Evolutionary conservation across 2,888 invertebrate genomes (phyloP), one percentile per base, ranked within the genome.

Genomic region (Philopedon plagiatum): DNA sequence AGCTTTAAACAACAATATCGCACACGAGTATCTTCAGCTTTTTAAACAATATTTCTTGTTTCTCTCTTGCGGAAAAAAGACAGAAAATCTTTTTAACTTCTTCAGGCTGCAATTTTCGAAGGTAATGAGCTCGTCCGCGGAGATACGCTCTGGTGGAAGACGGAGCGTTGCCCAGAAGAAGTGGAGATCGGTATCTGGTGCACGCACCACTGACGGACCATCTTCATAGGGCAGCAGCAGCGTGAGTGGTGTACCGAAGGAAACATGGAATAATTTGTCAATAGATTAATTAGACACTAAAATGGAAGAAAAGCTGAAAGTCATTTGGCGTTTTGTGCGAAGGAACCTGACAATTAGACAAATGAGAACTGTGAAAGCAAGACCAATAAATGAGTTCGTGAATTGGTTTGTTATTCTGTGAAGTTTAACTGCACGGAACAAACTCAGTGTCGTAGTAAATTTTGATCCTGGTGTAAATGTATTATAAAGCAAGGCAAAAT

Each of bases 121-220:
- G 72, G 72, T 72, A 72, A 72, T 72, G 72, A 72, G 72, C 72
- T 67, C 66, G 41, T 46, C 37, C 37, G 54, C 66, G 72, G 72
- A 72, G 32, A 67, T 67, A 72, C 72, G 72, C 51, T 72, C 56
- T 49, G 72, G 37, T 67, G 72, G 58, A 67, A 29, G 63, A 62
- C 49, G 63, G 67, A 67, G 58, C 72, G 67, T 67, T 72, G 72
- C 67, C 72, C 72, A 72, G 65, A 58, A 54, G 58, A 70, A 56
- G 34, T 56, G 60, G 51, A 66, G 66, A 71, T 71, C 66, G 71
- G 60, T 71, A 71, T 71, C 71, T 66, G 39, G 46, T 71, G 71
- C 71, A 65, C 71, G 71, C 71, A 71, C 65, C 62, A 71, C 23
- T 41, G 71, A 44, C 61, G 44, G 62, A 62, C 29, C 69, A 44